These are phyloP conservation scores for Clusia tigrina DNA, from an alignment of 2,888 invertebrate genomes.

Conservation along the genomic window DNA sequence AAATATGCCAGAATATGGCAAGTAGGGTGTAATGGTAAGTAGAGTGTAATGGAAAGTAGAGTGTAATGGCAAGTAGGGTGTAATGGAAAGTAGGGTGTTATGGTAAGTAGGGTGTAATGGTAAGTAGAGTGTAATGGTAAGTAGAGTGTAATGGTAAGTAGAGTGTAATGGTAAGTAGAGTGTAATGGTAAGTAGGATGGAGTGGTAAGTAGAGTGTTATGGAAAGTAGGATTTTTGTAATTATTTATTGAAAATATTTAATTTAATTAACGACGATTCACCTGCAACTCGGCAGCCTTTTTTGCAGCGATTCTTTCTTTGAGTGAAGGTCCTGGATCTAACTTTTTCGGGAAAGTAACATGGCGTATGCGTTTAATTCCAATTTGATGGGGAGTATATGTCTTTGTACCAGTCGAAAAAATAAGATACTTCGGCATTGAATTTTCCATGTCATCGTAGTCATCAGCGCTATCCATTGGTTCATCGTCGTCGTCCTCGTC, in stretches of 20 bases:
- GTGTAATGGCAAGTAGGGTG: too few species aligned
- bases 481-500: slow-evolving; percentile 37
- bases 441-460: slow-evolving; percentile 70
- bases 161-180: too few species aligned
- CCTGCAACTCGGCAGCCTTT: slow-evolving; percentile 41
- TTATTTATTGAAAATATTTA: not conserved
- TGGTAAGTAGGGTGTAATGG: too few species aligned
- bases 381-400: slow-evolving; percentile 86
- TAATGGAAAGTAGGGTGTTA: too few species aligned
- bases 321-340: slow-evolving; percentile 75
- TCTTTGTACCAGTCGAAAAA: slow-evolving; percentile 83
- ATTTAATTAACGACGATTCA: too few species aligned
- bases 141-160: too few species aligned
- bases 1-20: too few species aligned
- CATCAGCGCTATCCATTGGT: slow-evolving; percentile 31
- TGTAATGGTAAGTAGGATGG: too few species aligned
- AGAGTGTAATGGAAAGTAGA: too few species aligned
- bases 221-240: not conserved
- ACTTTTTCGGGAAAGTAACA: slow-evolving; percentile 72
- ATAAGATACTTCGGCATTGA: slow-evolving; percentile 72
- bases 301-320: slow-evolving; percentile 72
- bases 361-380: slow-evolving; percentile 79
- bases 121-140: too few species aligned
- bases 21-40: too few species aligned
- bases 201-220: slow-evolving; percentile 1